Evolutionary conservation across 37 sponge, comb jelly and placozoan species (phyloP).

Genomic region (Beroe forskalii): DNA sequence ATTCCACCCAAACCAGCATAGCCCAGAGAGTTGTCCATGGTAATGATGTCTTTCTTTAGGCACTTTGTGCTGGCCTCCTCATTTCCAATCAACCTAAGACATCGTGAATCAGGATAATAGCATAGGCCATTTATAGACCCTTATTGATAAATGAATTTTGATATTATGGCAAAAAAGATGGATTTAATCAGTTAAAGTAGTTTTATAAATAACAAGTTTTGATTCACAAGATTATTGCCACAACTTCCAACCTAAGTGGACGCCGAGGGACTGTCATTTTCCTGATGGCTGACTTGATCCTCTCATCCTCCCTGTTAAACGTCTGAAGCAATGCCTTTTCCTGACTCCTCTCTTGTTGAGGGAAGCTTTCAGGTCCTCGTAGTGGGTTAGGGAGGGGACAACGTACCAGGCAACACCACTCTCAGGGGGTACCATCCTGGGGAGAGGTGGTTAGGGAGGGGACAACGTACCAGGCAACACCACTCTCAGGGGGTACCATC

Average conservation of each 20-base stretch:
- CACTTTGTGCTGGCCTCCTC: constrained; percentile 15
- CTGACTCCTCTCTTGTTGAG: constrained; percentile 52
- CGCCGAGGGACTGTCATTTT: not conserved
- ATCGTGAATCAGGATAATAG: too few species aligned
- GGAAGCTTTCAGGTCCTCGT: not conserved
- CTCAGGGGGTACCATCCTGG: too few species aligned
- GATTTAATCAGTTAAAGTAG: too few species aligned
- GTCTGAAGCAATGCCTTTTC: not conserved
- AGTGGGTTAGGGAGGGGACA: not conserved
- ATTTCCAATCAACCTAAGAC: not conserved
- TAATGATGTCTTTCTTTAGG: constrained; percentile 24
- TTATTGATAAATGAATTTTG: too few species aligned
- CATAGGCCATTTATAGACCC: too few species aligned
- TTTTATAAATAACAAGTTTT: too few species aligned
- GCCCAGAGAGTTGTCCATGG: constrained; percentile 21
- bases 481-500: too few species aligned
- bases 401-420: not conserved
- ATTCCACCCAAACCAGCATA: constrained; percentile 60
- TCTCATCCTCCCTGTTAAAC: constrained; percentile 12
- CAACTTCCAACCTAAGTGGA: not conserved
- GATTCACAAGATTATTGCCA: too few species aligned
- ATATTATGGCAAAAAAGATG: too few species aligned
- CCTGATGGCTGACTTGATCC: constrained; percentile 29
- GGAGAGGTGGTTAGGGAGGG: too few species aligned
- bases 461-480: too few species aligned